Evolutionary conservation across 2,888 invertebrate species (phyloP), one percentile per base, ranked within the genome.

Genomic region (Allacma fusca): DNA sequence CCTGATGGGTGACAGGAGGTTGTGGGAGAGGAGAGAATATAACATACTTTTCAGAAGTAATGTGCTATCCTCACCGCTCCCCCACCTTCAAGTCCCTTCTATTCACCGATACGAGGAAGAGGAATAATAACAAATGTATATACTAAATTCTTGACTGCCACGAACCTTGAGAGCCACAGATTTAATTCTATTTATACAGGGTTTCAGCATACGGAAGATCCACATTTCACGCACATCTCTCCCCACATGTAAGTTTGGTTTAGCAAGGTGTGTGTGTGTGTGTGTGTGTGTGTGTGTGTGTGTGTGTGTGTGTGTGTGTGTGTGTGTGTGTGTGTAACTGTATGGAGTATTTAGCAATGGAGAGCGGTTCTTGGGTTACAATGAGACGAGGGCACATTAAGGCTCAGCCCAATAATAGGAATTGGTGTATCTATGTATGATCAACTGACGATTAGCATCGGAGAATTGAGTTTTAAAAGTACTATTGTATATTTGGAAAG

Each of bases 1-100:
- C 80, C 79, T 78, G 78, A 78, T 77, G 79, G 81, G 80, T 81
- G 81, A 81, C 81, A 81, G 79, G 80, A 76, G 50, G 50, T 16
- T 50, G 50, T 50, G 50, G 50, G 50, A 50, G 9, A 34, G 4
- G 34, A n/a, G 50, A 50, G 50, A 50, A 50, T 50, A 50, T 5
- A 50, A 50, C n/a, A n/a, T 50, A 50, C 50, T 50, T n/a, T n/a
- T 50, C 50, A 12, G 4, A 50, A 50, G 50, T 50, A 50, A 50
- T 50, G 50, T 50, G 9, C n/a, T 50, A 50, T 50, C 34, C 34
- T 34, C 34, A 50, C 5, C 16, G 50, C 50, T 19, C 5, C 50
- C 50, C 50, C 50, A 19, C 19, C 2, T 5, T 50, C 2, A 50
- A 50, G 50, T 50, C 9, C 50, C n/a, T 50, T 12, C 19, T 50